These are phyloP conservation scores for Psammodynastes pulverulentus DNA, from an alignment of 2,113 vertebrate species.

Conservation along the genomic window DNA sequence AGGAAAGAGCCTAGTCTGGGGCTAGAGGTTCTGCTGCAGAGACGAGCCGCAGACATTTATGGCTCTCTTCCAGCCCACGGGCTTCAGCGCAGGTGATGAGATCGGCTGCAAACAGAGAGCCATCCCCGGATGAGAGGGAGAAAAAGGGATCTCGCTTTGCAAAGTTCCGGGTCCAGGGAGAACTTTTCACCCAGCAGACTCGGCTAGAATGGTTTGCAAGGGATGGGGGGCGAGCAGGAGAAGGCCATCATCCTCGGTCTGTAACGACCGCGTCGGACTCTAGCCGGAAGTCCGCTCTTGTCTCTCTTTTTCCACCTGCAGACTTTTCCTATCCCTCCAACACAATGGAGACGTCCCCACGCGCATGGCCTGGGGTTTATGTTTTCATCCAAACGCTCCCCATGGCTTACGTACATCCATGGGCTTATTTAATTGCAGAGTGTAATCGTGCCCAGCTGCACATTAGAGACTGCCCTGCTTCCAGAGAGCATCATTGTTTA, in stretches of 20 bases:
- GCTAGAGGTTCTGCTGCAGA: not conserved
- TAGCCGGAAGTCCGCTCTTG: not conserved
- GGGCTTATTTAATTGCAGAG: not conserved
- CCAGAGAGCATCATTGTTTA: not conserved
- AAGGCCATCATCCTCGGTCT: not conserved
- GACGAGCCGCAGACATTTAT: not conserved
- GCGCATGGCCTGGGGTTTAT: not conserved
- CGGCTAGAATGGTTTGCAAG: not conserved
- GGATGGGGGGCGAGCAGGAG: not conserved
- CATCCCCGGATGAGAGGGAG: not conserved
- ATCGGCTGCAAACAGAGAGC: not conserved
- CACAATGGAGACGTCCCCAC: not conserved
- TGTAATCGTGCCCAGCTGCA: not conserved
- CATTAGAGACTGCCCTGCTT: not conserved
- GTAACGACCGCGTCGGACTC: not conserved
- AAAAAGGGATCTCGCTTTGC: not conserved
- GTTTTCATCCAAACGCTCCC: not conserved
- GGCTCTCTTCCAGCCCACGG: not conserved
- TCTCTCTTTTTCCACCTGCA: not conserved
- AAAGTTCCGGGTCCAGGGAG: not conserved
- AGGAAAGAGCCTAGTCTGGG: not conserved
- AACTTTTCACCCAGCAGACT: not conserved
- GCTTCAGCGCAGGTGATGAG: not conserved
- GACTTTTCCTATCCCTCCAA: not conserved
- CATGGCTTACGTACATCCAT: not conserved